A percentile compares a stretch with the other conserved stretches of the same genome.
These are phyloP conservation scores for Agapetus fuscipes DNA, from an alignment of 2,888 invertebrate genomes.

Conservation along the genomic window DNA sequence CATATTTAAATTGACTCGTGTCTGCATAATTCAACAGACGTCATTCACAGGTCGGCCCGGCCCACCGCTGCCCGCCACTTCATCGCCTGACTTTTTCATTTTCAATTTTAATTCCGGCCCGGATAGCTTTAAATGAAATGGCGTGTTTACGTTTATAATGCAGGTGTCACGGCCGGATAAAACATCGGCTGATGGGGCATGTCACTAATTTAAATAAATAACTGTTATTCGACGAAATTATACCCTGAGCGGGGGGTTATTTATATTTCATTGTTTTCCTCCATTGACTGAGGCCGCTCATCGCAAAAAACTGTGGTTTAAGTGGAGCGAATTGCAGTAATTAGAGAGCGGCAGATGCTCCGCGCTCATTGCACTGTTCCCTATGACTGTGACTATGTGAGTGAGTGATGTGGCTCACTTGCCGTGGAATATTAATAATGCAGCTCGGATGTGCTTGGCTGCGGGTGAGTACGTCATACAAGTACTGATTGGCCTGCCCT, in stretches of 20 bases:
- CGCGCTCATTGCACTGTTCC: slow-evolving; percentile 4
- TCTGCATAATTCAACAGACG: slow-evolving; percentile 23
- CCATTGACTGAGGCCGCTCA: slow-evolving; percentile 1
- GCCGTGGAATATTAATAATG: not conserved
- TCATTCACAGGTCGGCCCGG: slow-evolving; percentile 33
- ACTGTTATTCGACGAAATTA: slow-evolving; percentile 8
- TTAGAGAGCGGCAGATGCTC: slow-evolving; percentile 8
- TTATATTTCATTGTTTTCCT: slow-evolving; percentile 11
- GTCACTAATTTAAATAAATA: slow-evolving; percentile 13
- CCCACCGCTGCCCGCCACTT: slow-evolving; percentile 24
- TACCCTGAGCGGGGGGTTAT: slow-evolving; percentile 4
- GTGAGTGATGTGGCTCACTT: slow-evolving; percentile 7
- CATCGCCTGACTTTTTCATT: slow-evolving; percentile 7
- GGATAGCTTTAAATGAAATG: slow-evolving; percentile 9
- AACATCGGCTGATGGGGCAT: slow-evolving; percentile 9
- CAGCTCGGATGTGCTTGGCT: too few species aligned
- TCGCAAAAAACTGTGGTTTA: slow-evolving; percentile 3
- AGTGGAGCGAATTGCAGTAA: slow-evolving; percentile 11
- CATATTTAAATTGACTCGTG: slow-evolving; percentile 22
- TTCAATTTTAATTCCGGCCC: slow-evolving; percentile 14
- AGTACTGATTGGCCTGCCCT: too few species aligned
- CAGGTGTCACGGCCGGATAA: slow-evolving; percentile 8
- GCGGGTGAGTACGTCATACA: too few species aligned
- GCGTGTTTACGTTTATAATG: slow-evolving; percentile 12
- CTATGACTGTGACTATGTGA: slow-evolving; percentile 12